These are phyloP conservation scores for Drosophila setifemur DNA, from an alignment of 1,140 invertebrate species.

Conservation along the genomic window DNA sequence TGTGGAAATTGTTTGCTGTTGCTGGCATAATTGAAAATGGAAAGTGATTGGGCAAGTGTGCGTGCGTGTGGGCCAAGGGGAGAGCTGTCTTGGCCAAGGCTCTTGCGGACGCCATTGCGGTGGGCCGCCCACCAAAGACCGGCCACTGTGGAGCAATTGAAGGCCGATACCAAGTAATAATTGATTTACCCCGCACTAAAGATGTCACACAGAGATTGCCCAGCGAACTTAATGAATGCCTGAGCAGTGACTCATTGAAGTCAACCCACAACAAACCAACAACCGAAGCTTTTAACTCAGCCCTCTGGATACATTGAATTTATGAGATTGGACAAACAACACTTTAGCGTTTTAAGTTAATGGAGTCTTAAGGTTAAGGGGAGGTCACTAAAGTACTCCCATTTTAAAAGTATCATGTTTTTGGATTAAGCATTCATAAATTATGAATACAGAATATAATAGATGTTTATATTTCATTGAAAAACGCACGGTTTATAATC, in stretches of 20 bases:
- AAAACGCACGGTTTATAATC: too few species aligned
- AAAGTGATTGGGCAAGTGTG: constrained; percentile 48
- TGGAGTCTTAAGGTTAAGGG: background rate
- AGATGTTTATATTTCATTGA: too few species aligned
- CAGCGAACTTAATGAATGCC: constrained; percentile 2
- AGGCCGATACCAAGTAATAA: constrained; percentile 31
- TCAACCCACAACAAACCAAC: background rate
- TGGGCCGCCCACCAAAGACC: constrained; percentile 17
- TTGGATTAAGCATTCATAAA: background rate
- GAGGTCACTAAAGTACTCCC: background rate
- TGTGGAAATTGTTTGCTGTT: constrained; percentile 44
- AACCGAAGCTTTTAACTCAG: background rate
- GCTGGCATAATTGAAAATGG: constrained; percentile 70
- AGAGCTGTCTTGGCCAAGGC: constrained; percentile 36
- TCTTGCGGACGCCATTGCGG: constrained; percentile 14
- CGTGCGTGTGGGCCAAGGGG: constrained; percentile 8
- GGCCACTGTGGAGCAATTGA: constrained; percentile 25
- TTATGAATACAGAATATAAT: background rate
- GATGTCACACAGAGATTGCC: constrained; percentile 23
- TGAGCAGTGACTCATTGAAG: background rate
- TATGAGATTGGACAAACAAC: too few species aligned
- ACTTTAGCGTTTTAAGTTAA: background rate
- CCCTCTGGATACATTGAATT: background rate
- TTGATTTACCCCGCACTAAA: constrained; percentile 32
- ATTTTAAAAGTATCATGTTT: background rate